Base-by-base conservation (phyloP, 2,113 vertebrate genomes). In the Ameiurus melas region DNA sequence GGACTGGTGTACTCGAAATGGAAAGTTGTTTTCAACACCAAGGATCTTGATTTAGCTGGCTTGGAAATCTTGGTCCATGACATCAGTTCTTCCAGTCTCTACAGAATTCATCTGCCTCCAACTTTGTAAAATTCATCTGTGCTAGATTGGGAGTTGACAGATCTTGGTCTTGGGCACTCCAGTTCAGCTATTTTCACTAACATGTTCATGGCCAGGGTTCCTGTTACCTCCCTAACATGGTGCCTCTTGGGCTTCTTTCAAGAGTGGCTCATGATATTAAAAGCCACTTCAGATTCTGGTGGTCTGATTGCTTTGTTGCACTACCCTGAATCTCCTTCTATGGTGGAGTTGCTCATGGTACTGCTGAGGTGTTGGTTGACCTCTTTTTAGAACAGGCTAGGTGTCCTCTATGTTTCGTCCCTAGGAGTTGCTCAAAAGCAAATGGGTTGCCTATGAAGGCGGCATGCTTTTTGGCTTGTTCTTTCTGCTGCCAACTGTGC, bases 41-140 rank as follows among this genome's bases (percentile, higher is more conserved):
- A 12, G 27, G 22, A 78, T 71, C 43, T 80, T 78, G 75, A 68
- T 80, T 87, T 87, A n/a, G 4, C 16, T 33, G 71, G 39, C 55
- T 88, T 77, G 64, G 64, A 71, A 7, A 70, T 70, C 60, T 53
- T 36, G 27, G 83, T 64, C 22, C 64, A 85, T 43, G 66, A n/a
- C 36, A 47, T 88, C 16, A 75, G 30, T 43, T 57, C 39, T 57
- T 83, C 22, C 17, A 83, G 36, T 30, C 14, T 66, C 43, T n/a
- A 17, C 13, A 81, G n/a, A 8, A 57, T 33, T n/a, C 53, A 81
- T 55, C 51, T 30, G 7, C 78, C 22, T 80, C 43, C 4, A 51
- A 43, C 55, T 79, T 13, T 53, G 57, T 64, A 33, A 86, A 70
- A 53, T 66, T 62, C 73, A 78, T 27, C n/a, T 43, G 55, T 87